Conservation (phyloP, 2,797 vertebrate genomes). For the Myotis pilosus region DNA sequence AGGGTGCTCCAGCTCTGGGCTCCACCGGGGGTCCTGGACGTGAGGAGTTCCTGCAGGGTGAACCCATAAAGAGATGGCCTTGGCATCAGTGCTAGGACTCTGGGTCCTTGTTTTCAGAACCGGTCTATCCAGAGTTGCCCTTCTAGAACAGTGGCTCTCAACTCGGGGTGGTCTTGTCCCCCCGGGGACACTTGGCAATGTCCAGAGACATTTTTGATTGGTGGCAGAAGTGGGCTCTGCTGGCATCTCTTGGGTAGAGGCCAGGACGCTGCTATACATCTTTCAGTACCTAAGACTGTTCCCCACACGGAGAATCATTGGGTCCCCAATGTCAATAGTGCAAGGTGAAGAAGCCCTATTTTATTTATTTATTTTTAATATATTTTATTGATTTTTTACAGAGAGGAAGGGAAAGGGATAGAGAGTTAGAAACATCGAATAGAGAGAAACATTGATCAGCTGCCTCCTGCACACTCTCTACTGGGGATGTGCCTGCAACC, state of each 20-base stretch:
- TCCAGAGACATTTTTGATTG: background rate
- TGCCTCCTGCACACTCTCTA: no score
- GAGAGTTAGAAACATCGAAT: no score
- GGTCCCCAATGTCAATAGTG: no score
- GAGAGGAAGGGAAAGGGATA: no score
- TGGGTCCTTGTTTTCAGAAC: background rate
- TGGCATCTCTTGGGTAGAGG: background rate
- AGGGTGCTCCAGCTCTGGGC: background rate
- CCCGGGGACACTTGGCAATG: background rate
- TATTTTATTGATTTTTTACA: no score
- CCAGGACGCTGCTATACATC: background rate
- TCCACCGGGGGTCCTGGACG: background rate
- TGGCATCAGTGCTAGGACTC: background rate
- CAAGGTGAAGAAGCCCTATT: background rate
- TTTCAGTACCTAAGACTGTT: background rate
- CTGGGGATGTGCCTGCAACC: no score
- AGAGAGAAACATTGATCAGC: no score
- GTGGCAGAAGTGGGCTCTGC: background rate
- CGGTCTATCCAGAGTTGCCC: background rate
- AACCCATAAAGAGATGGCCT: background rate
- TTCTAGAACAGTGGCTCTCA: background rate
- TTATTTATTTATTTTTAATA: background rate
- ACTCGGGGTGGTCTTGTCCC: background rate
- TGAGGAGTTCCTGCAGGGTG: background rate
- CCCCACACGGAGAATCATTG: background rate